phyloP scores from a whole-genome alignment of 2,113 vertebrate species.

The Delphinus delphis region DNA sequence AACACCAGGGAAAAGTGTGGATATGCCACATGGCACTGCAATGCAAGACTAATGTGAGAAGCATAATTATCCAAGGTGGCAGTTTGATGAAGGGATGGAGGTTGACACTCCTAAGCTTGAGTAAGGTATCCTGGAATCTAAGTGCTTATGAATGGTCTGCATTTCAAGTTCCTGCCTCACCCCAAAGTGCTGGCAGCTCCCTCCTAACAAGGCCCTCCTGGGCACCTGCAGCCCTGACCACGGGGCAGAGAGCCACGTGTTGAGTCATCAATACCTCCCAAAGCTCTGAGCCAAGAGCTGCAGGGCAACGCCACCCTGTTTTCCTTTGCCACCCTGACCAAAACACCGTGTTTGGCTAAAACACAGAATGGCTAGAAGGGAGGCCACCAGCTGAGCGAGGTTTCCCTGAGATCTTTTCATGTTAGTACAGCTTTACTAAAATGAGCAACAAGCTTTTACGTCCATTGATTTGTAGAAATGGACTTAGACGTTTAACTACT shows the following conservation, averaged over 20 bases:
- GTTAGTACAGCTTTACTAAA: conserved; percentile 26
- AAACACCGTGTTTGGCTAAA: not conserved
- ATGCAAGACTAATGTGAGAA: conserved; percentile 35
- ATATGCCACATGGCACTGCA: not conserved
- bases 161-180: conserved; percentile 63
- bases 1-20: not conserved
- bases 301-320: conserved; percentile 11
- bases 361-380: not conserved
- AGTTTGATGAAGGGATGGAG: conserved; percentile 29
- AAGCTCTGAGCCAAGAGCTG: conserved; percentile 45
- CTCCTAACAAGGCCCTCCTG: conserved; percentile 51
- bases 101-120: conserved; percentile 68
- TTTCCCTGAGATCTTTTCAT: not conserved
- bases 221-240: conserved; percentile 31
- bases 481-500: conserved; percentile 32
- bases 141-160: conserved; percentile 55
- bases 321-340: conserved; percentile 22
- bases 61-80: conserved; percentile 53
- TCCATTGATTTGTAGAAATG: not conserved
- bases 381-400: not conserved
- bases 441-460: not conserved
- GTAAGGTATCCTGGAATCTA: conserved; percentile 70
- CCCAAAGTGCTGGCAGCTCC: conserved; percentile 19
- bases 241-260: not conserved
- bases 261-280: conserved; percentile 60